phyloP scores from a whole-genome alignment of 1,140 invertebrate genomes.

The Caenorhabditis remanei region DNA sequence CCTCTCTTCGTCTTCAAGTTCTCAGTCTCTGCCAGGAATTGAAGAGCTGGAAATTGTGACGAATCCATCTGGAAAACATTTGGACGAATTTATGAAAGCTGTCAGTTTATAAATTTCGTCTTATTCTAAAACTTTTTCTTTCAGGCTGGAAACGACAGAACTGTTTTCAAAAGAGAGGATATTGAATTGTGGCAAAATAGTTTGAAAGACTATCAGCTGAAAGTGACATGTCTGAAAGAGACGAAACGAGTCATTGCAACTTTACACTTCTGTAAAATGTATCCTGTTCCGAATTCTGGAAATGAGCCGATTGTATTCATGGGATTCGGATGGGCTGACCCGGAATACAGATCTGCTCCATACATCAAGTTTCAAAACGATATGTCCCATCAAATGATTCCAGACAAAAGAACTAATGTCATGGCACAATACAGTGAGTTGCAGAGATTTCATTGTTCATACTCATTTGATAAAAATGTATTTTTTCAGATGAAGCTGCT shows the following conservation, averaged over 20 bases:
- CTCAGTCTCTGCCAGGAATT: too few relatives aligned
- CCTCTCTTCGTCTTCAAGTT: too few relatives aligned
- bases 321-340: constrained; percentile 1
- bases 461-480: neutral
- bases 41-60: neutral
- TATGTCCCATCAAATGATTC: neutral
- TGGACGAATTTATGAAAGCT: neutral
- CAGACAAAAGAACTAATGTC: neutral
- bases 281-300: neutral
- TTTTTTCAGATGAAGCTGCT: neutral
- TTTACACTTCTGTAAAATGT: neutral
- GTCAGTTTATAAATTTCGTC: neutral
- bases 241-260: neutral
- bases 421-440: neutral
- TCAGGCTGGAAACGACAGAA: constrained; percentile 7
- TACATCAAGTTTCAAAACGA: neutral
- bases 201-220: neutral
- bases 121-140: neutral
- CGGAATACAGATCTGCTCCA: neutral
- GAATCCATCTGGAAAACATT: neutral
- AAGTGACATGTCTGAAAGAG: neutral
- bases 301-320: neutral
- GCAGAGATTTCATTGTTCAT: neutral
- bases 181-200: neutral
- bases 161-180: constrained; percentile 11